phyloP scores from a whole-genome alignment of 1,140 invertebrate species.

The Meloidogyne exigua region DNA sequence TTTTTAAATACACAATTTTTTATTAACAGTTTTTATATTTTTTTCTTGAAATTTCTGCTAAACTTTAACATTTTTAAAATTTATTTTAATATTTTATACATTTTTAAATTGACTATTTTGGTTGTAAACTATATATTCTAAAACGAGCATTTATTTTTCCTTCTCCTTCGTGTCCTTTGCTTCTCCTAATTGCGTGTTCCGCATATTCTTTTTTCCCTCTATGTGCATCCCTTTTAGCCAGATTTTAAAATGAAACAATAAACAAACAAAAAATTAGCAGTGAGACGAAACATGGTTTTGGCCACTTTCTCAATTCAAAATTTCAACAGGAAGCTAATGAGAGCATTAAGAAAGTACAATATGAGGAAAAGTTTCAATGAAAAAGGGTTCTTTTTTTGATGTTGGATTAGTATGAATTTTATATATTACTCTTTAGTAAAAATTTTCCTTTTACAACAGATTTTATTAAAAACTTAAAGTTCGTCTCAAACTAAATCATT shows the following conservation, averaged over 20 bases:
- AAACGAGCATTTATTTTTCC: neutral
- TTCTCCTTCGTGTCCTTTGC: neutral
- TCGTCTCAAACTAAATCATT: no score
- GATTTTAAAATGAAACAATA: neutral
- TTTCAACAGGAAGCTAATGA: neutral
- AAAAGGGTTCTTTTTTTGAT: neutral
- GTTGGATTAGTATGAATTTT: neutral
- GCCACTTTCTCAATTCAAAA: slow-evolving; percentile 3
- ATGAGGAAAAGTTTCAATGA: neutral
- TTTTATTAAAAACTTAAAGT: no score
- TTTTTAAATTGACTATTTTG: neutral
- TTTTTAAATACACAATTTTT: neutral
- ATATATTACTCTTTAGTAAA: neutral
- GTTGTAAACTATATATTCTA: neutral
- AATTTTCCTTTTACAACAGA: neutral
- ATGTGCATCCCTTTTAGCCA: neutral
- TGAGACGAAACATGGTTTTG: neutral
- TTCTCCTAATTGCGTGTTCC: slow-evolving; percentile 17
- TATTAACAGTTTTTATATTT: neutral
- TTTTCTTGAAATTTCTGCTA: no score
- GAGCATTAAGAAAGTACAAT: neutral
- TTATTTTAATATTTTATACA: neutral
- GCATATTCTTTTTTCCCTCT: no score
- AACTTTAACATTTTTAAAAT: neutral
- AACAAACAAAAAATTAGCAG: neutral